Base-by-base conservation (phyloP, 1,140 invertebrate genomes). In the Dreissena polymorpha region DNA sequence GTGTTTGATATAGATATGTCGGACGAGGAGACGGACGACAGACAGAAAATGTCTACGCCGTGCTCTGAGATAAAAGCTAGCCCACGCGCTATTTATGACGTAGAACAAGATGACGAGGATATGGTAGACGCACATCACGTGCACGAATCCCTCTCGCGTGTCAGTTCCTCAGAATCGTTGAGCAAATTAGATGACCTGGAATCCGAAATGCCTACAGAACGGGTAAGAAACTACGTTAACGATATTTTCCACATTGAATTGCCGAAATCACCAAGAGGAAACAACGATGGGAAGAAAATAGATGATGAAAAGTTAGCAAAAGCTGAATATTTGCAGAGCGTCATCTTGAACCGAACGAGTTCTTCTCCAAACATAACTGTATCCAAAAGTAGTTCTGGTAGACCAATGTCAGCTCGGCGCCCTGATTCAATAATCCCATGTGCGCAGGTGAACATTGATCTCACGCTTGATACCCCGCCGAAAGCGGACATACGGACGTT, bases 361-460 rank as follows among this genome's bases (percentile, higher is more conserved):
- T 68, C 49, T 18, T 1, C 70, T 14, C 70, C 57, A 29, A 13
- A 21, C 3, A 51, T 74, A n/a, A 82, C 79, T n/a, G 16, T 73
- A 13, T 68, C 71, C 16, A 82, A n/a, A 55, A 82, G 79, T 74
- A 71, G 57, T 27, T 50, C 60, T 12, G 76, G 68, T 16, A 64
- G 76, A 10, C 76, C 76, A 21, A 14, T 18, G 14, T 57, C 68
- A 3, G 78, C 68, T 27, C 55, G 57, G 16, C 55, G 53, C 8
- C 57, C 49, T n/a, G 23, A 60, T 7, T 55, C 68, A 21, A 27
- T 25, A 13, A 67, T 76, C 27, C 27, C 72, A 25, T 83, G 81
- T 55, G 75, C 81, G 63, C 81, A 83, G 16, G 76, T 83, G 13
- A 73, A 83, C 23, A 76, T 83, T 29, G 73, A 83, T 29, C 57